phyloP scores from a whole-genome alignment of 1,140 invertebrate genomes.

The Panulirus ornatus region DNA sequence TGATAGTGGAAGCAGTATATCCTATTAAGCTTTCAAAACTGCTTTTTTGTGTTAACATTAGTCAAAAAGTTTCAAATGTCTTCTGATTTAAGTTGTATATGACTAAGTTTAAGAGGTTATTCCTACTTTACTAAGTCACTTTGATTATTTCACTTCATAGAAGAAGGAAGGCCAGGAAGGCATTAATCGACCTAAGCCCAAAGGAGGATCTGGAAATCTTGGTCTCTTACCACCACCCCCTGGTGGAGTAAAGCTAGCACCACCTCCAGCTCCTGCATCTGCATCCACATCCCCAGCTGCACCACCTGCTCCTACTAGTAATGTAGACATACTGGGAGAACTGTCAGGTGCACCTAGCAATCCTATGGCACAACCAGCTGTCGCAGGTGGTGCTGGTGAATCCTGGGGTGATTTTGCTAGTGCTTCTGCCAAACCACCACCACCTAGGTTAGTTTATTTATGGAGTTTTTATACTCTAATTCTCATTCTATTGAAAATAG shows the following conservation, averaged over 20 bases:
- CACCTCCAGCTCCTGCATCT: constrained; percentile 83
- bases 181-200: constrained; percentile 82
- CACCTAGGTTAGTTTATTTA: constrained; percentile 23
- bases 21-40: no score
- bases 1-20: no score
- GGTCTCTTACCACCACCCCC: constrained; percentile 91
- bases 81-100: neutral
- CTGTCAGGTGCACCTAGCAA: neutral
- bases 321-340: constrained; percentile 59
- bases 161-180: constrained; percentile 92
- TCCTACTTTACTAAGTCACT: neutral
- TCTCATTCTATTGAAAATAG: no score
- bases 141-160: constrained; percentile 80
- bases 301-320: constrained; percentile 84
- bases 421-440: constrained; percentile 78
- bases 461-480: no score
- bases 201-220: constrained; percentile 79
- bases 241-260: constrained; percentile 84
- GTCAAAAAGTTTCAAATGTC: neutral
- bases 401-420: constrained; percentile 90
- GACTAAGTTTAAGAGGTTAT: neutral
- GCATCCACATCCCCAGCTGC: constrained; percentile 77
- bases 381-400: constrained; percentile 81
- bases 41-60: no score
- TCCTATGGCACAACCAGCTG: constrained; percentile 16